Evolutionary conservation across 2,888 invertebrate genomes (phyloP), one percentile per base, ranked within the genome.

Genomic region (Galerucella nymphaeae): DNA sequence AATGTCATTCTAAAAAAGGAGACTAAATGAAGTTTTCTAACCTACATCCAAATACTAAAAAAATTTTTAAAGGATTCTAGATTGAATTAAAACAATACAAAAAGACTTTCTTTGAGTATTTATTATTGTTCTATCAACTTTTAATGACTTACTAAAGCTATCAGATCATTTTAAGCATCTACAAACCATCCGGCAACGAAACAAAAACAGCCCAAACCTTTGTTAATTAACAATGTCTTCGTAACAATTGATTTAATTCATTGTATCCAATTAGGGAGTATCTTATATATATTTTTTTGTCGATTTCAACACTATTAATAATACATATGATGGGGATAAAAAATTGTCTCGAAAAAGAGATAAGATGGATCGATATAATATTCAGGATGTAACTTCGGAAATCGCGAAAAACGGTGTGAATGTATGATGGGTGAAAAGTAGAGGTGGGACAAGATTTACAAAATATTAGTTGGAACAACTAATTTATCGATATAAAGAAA

Each of bases 301-400:
- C n/a, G 42, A 45, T 48, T 48, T 48, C 48, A 13, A 48, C 48
- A 48, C 48, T 8, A n/a, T 4, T n/a, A 53, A 18, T 53, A 18
- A 53, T 18, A 18, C 18, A 18, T 18, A 18, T 18, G 53, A 10
- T 53, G 2, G 53, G 53, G 10, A 53, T 18, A 53, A 53, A 53
- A 53, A 48, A 48, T 14, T n/a, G 48, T 48, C n/a, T n/a, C n/a
- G n/a, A 48, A 53, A 65, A 64, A 45, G 11, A 59, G 63, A 64
- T 64, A 50, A 23, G 11, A 65, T 16, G 23, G 38, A 65, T 65
- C 64, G 64, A 65, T 65, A 65, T 64, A 16, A 65, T 65, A 65
- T 65, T 65, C 64, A 65, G 64, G 64, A 65, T 65, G 64, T 65
- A n/a, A 53, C 64, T 65, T 65, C 53, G 38, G 38, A 65, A 65